Conservation (phyloP, 2,797 vertebrate species). For the Strix occidentalis region DNA sequence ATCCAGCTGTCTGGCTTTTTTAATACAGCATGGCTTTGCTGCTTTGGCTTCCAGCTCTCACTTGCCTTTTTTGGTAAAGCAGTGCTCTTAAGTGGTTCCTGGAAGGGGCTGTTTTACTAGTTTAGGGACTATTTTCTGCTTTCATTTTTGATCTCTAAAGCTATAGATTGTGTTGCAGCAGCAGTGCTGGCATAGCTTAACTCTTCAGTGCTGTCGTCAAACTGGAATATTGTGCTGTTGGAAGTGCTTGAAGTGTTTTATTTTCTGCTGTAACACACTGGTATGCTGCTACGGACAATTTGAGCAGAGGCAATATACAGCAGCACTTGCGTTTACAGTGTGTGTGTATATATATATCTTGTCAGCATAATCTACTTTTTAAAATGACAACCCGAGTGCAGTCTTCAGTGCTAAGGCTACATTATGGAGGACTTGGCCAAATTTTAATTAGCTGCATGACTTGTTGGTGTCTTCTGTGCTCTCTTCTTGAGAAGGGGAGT, state of each 20-base stretch:
- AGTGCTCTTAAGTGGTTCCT: conserved; percentile 56
- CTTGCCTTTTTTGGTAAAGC: conserved; percentile 92
- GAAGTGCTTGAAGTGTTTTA: not conserved
- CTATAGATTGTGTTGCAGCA: not conserved
- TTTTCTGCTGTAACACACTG: not conserved
- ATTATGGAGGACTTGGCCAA: not conserved
- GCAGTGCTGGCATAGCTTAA: not conserved
- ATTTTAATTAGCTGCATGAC: not conserved
- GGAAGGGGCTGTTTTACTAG: conserved; percentile 56
- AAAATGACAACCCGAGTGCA: not conserved
- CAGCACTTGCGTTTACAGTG: not conserved
- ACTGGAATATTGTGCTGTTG: not conserved
- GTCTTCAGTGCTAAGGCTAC: not conserved
- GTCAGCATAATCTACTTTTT: not conserved
- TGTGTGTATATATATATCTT: not conserved
- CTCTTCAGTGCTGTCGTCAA: not conserved
- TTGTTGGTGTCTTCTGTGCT: not conserved
- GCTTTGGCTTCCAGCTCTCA: conserved; percentile 41
- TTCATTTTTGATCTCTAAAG: conserved; percentile 43
- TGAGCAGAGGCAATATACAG: not conserved
- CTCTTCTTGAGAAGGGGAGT: not conserved
- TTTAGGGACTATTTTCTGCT: conserved; percentile 45
- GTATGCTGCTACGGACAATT: not conserved
- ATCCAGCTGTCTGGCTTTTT: conserved; percentile 47
- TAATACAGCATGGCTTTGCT: conserved; percentile 34